phyloP scores from a whole-genome alignment of 1,140 invertebrate species.

The Drosophila micromelanica region DNA sequence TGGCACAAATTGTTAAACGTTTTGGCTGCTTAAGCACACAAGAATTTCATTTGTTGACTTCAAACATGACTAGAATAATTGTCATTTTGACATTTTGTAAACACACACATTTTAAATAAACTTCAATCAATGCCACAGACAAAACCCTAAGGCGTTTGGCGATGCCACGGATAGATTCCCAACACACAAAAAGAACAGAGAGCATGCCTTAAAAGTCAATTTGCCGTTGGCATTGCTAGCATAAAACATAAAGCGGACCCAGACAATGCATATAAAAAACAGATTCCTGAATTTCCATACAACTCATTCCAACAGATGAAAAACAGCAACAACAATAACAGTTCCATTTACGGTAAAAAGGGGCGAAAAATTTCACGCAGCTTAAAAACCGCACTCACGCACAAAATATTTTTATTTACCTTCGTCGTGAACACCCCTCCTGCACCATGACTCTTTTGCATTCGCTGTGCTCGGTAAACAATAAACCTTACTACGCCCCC shows the following conservation, averaged over 20 bases:
- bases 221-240: constrained; percentile 76
- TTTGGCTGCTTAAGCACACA: constrained; percentile 26
- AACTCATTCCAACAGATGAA: constrained; percentile 42
- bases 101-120: constrained; percentile 74
- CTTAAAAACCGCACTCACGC: constrained; percentile 82
- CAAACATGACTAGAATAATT: constrained; percentile 63
- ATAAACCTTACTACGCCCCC: constrained; percentile 55
- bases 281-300: constrained; percentile 71
- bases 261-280: constrained; percentile 72
- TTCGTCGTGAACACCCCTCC: constrained; percentile 28
- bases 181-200: constrained; percentile 36
- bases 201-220: constrained; percentile 76
- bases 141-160: constrained; percentile 53
- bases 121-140: constrained; percentile 76
- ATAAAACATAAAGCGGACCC: constrained; percentile 66
- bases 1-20: constrained; percentile 17
- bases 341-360: constrained; percentile 19
- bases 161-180: constrained; percentile 54
- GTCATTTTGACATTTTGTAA: constrained; percentile 75
- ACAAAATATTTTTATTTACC: constrained; percentile 82
- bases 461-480: constrained; percentile 61
- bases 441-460: neutral
- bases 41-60: constrained; percentile 32
- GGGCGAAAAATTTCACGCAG: constrained; percentile 74
- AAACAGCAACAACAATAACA: constrained; percentile 20